Evolutionary conservation across 1,140 invertebrate species (phyloP), one percentile per base, ranked within the genome.

Genomic region (Magallana gigas): DNA sequence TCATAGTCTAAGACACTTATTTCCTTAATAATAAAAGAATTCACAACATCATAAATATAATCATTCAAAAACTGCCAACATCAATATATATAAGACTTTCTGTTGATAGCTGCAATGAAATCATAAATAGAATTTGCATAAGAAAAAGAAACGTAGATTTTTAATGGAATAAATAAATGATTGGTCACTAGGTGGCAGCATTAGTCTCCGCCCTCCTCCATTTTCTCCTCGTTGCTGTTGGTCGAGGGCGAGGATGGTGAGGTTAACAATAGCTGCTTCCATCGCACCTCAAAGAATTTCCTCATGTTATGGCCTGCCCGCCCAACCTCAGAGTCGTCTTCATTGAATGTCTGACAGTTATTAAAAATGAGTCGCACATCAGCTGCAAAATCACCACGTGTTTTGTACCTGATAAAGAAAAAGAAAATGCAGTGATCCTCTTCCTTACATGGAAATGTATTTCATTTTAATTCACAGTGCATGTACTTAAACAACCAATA

Each of bases 321-420:
- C 2, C 98, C 98, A 57, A 99, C 98, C 0, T 98, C 98, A 90
- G 98, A 98, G 95, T 99, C 97, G 94, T 99, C 98, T 95, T 99
- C 98, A 95, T 99, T 99, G 95, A 99, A 99, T 83, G 97, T 97
- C 94, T 99, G 98, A 95, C 98, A 99, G 95, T 99, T 99, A 94
- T 98, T 97, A 95, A 99, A 99, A 91, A 99, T 98, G 88, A 98
- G 96, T 5, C 97, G 96, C 18, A 98, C 97, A 95, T 99, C 98
- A 14, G 96, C 95, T 89, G 97, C 97, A 95, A 99, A 99, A 88
- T 99, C 98, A 90, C 98, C 97, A 91, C 96, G 96, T 71, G 96
- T 96, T 95, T 98, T 98, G 95, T 98, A 98, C 92, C 97, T 98
- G 94, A 94, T 23, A 91, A 82, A 84, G 29, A 56, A 85, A 81